Conservation (phyloP, 2,113 vertebrate species). For the Aegotheles bennettii region DNA sequence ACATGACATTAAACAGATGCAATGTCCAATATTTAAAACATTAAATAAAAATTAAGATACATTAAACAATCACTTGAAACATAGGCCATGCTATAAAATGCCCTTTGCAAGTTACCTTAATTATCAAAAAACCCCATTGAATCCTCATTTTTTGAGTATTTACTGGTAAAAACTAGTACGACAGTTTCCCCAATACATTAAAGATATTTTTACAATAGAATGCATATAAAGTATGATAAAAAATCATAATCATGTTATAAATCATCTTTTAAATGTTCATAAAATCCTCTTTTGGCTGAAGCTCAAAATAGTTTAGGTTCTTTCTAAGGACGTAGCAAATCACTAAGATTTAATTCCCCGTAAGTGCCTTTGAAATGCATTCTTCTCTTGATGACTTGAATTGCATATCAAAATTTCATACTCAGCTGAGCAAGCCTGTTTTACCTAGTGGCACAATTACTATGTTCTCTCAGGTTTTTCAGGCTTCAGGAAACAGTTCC, state of each 20-base stretch:
- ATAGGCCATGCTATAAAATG: constrained; percentile 56
- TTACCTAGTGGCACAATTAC: not conserved
- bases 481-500: not conserved
- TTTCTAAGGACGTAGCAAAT: not conserved
- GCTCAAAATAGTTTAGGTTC: not conserved
- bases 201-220: not conserved
- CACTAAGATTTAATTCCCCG: not conserved
- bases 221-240: not conserved
- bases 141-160: not conserved
- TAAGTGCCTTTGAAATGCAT: not conserved
- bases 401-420: not conserved
- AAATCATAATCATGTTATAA: not conserved
- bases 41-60: constrained; percentile 11
- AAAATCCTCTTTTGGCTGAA: not conserved
- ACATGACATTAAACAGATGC: constrained; percentile 11
- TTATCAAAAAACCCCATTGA: not conserved
- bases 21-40: constrained; percentile 35
- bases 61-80: constrained; percentile 7
- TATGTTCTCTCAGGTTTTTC: not conserved
- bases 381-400: not conserved
- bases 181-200: not conserved
- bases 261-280: not conserved
- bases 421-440: not conserved
- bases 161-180: constrained; percentile 10
- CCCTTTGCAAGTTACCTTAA: constrained; percentile 30